phyloP scores from a whole-genome alignment of 1,140 invertebrate species.

The Hestina assimilis region DNA sequence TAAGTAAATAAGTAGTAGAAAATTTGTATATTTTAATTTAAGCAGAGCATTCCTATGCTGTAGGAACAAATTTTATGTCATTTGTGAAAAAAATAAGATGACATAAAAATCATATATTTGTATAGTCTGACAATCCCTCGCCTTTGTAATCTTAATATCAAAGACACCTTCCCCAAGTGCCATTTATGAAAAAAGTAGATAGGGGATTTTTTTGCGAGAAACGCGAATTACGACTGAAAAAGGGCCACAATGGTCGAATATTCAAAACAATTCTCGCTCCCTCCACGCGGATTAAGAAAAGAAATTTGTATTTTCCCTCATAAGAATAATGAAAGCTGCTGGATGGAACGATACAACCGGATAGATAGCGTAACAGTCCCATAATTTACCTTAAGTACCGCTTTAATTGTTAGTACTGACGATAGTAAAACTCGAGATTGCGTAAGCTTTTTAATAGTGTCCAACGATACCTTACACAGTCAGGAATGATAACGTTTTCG shows the following conservation, averaged over 20 bases:
- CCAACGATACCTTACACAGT: slow-evolving; percentile 7
- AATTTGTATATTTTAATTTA: too few relatives aligned
- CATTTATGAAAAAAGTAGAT: slow-evolving; percentile 30
- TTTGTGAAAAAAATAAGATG: background rate
- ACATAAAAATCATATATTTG: background rate
- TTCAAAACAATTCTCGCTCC: slow-evolving; percentile 47
- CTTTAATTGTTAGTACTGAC: slow-evolving; percentile 11
- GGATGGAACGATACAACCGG: slow-evolving; percentile 40
- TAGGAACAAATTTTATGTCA: background rate
- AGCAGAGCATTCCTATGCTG: too few relatives aligned
- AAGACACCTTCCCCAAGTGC: slow-evolving; percentile 22
- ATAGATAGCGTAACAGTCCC: slow-evolving; percentile 13
- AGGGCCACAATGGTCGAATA: slow-evolving; percentile 32
- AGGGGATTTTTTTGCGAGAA: slow-evolving; percentile 28
- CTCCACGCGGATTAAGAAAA: slow-evolving; percentile 41
- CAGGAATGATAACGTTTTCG: slow-evolving; percentile 1
- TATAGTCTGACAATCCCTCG: slow-evolving; percentile 16
- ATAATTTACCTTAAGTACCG: slow-evolving; percentile 29
- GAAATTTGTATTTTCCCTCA: slow-evolving; percentile 43
- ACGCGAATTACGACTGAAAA: slow-evolving; percentile 18
- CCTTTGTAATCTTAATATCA: slow-evolving; percentile 39
- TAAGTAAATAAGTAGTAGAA: too few relatives aligned
- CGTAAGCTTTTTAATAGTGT: slow-evolving; percentile 2
- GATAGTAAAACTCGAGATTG: background rate
- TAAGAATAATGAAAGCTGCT: slow-evolving; percentile 44